A percentile compares a stretch with the other conserved stretches of the same genome.
Evolutionary conservation across 2,888 invertebrate species (phyloP).

Genomic region (Prenolepis imparis): DNA sequence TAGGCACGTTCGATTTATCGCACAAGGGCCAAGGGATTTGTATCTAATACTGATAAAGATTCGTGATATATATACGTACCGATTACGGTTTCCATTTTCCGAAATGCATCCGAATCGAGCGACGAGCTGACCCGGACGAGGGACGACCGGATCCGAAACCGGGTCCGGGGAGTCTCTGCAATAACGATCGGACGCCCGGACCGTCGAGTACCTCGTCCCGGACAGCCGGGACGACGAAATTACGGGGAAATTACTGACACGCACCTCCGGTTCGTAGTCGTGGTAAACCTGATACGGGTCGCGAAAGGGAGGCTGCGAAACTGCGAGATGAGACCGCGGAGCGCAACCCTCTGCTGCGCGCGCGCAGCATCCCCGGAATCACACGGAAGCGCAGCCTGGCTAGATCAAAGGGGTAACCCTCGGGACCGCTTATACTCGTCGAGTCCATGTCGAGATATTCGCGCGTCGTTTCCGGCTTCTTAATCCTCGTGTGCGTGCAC

Average conservation of each 20-base stretch:
- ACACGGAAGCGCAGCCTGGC: slow-evolving; percentile 80
- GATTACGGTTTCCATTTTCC: slow-evolving; percentile 49
- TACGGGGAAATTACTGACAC: slow-evolving; percentile 73
- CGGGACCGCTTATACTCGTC: slow-evolving; percentile 66
- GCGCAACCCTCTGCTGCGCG: slow-evolving; percentile 80
- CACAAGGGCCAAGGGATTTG: not conserved
- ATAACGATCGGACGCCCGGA: not conserved
- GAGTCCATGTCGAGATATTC: slow-evolving; percentile 12
- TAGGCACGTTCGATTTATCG: not conserved
- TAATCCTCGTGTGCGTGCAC: not conserved
- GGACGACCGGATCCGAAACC: not conserved
- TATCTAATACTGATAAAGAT: not conserved
- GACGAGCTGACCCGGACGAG: not conserved
- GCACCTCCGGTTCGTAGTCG: slow-evolving; percentile 75
- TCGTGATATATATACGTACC: slow-evolving; percentile 37
- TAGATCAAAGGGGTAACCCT: slow-evolving; percentile 73
- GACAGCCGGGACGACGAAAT: slow-evolving; percentile 46
- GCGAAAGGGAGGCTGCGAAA: slow-evolving; percentile 85
- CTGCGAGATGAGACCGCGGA: slow-evolving; percentile 81
- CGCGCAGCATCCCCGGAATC: slow-evolving; percentile 81
- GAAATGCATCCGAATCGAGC: slow-evolving; percentile 26
- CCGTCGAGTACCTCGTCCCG: not conserved
- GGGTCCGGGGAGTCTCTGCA: slow-evolving; percentile 10
- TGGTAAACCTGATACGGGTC: slow-evolving; percentile 81
- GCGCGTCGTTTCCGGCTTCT: not conserved